These are phyloP conservation scores for Chloroclystis v-ata DNA, from an alignment of 2,888 invertebrate species.

Conservation along the genomic window DNA sequence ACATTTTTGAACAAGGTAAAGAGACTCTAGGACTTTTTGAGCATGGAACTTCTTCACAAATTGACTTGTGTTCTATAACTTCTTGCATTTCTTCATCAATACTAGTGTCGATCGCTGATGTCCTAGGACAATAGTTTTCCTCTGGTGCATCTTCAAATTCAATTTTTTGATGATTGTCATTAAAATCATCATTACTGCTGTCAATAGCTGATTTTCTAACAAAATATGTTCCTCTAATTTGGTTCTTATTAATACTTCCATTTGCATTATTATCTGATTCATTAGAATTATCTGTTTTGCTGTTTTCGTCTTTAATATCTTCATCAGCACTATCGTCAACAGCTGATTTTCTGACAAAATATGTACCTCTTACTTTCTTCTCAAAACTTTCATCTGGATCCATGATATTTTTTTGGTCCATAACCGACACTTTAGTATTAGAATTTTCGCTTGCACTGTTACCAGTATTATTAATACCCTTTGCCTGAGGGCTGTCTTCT, in stretches of 20 bases:
- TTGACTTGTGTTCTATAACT: constrained; percentile 14
- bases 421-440: neutral
- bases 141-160: neutral
- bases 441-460: neutral
- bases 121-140: neutral
- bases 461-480: neutral
- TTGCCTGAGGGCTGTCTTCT: neutral
- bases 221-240: constrained; percentile 10
- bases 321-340: constrained; percentile 2
- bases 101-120: constrained; percentile 10
- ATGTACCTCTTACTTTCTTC: constrained; percentile 8
- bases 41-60: constrained; percentile 8
- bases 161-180: neutral
- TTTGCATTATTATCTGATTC: neutral
- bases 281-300: neutral
- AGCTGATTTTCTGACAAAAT: constrained; percentile 11
- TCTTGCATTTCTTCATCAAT: constrained; percentile 15
- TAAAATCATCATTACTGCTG: constrained; percentile 4
- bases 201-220: constrained; percentile 8
- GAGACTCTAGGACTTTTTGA: neutral
- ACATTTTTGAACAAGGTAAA: constrained; percentile 18
- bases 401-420: constrained; percentile 7
- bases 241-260: neutral
- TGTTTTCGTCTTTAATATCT: neutral
- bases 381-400: constrained; percentile 17